Evolutionary conservation across 1,140 invertebrate species (phyloP).

Genomic region (Ridgeia piscesae): DNA sequence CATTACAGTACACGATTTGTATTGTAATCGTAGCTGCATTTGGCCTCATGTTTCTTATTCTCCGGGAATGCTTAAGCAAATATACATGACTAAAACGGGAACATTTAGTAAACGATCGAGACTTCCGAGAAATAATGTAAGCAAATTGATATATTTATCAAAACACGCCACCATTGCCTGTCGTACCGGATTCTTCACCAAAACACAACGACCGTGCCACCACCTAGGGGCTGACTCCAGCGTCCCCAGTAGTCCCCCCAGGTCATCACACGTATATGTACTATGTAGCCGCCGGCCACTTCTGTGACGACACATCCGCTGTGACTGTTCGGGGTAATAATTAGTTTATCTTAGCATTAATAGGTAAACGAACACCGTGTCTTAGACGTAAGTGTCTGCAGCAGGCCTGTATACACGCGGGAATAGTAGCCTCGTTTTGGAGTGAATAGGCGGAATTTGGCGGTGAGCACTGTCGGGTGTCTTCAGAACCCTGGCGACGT

Average conservation of each 20-base stretch:
- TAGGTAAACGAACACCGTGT: background rate
- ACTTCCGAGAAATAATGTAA: too few relatives aligned
- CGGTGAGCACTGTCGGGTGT: background rate
- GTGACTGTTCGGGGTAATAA: background rate
- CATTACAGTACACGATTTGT: too few relatives aligned
- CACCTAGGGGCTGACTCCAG: background rate
- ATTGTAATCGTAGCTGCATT: too few relatives aligned
- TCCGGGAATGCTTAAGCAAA: too few relatives aligned
- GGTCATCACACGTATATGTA: background rate
- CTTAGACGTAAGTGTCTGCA: background rate
- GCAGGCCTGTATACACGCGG: background rate
- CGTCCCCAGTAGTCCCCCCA: background rate
- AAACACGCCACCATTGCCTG: too few relatives aligned
- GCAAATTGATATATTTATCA: too few relatives aligned
- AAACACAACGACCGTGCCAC: too few relatives aligned
- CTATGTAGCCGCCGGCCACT: background rate
- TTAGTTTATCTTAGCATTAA: constrained; percentile 2
- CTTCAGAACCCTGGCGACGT: too few relatives aligned
- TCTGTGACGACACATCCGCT: background rate
- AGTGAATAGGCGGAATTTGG: background rate
- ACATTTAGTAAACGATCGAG: too few relatives aligned
- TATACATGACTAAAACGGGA: too few relatives aligned
- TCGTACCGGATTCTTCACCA: too few relatives aligned
- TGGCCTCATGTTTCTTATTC: too few relatives aligned
- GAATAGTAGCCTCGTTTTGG: background rate